phyloP scores from a whole-genome alignment of 1,140 invertebrate genomes.

The Drosophila persimilis region DNA sequence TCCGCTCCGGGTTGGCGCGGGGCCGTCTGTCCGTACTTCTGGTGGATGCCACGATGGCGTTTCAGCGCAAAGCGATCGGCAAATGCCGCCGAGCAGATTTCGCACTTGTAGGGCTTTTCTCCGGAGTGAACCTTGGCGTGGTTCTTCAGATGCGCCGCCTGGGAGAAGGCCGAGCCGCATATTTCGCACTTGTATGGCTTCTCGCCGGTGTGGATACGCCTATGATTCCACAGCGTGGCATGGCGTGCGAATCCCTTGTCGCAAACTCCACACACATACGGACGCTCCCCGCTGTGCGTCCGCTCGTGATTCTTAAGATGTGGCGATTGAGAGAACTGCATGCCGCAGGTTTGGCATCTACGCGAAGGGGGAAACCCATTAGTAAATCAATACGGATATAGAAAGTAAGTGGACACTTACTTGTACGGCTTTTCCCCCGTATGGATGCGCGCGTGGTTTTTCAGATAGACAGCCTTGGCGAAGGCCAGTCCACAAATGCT shows the following conservation, averaged over 20 bases:
- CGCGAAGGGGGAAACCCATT: conserved; percentile 13
- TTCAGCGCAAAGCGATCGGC: conserved; percentile 92
- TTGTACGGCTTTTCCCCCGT: conserved; percentile 93
- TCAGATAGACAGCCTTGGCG: conserved; percentile 94
- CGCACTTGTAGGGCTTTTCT: conserved; percentile 89
- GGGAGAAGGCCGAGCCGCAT: conserved; percentile 92
- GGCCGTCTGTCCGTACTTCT: conserved; percentile 87
- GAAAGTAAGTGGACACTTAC: conserved; percentile 60
- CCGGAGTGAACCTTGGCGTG: conserved; percentile 92
- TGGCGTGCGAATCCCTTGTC: conserved; percentile 94
- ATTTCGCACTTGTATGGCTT: conserved; percentile 94
- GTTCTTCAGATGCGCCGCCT: conserved; percentile 94
- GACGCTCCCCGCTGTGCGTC: conserved; percentile 95
- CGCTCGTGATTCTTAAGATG: conserved; percentile 96
- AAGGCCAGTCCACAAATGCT: conserved; percentile 96
- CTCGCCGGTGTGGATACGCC: conserved; percentile 96
- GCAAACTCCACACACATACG: conserved; percentile 95
- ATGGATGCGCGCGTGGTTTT: conserved; percentile 95
- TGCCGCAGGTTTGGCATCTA: conserved; percentile 92
- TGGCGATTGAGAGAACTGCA: conserved; percentile 94
- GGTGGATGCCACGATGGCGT: conserved; percentile 90
- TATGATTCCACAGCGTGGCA: conserved; percentile 95
- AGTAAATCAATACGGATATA: background rate
- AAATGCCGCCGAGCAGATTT: conserved; percentile 94
- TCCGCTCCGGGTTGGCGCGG: conserved; percentile 69